Base-by-base conservation (phyloP, 2,113 vertebrate species). In the Phylloscopus whistleri region DNA sequence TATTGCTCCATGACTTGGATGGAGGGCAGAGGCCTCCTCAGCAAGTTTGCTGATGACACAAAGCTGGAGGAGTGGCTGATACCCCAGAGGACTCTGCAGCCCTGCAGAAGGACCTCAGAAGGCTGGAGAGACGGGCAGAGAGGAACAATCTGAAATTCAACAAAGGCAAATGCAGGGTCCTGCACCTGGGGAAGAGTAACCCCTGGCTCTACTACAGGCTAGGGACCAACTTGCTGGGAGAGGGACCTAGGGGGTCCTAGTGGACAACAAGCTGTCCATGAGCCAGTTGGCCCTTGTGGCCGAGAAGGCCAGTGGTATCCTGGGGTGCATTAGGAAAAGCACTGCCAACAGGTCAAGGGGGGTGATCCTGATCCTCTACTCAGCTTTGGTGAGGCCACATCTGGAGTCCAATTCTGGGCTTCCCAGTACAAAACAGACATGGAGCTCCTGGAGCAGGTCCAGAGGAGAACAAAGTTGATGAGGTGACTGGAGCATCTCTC, bases 211-310 rank as follows among this genome's bases (percentile, higher is more conserved):
- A 18, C 18, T 19, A 52, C 18, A 69, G 33, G 18, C 39, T 46
- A 37, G 22, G 28, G 22, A 52, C 4, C 0, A 1, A 37, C 21
- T 19, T 33, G 9, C 33, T 60, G 27, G 39, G 84, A 60, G 73
- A 69, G 0, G 0, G 27, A 46, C 5, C 17, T 37, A 27, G 27
- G 27, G 72, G 9, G 11, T 60, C 14, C 33, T 44, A 12, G 11
- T 3, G 14, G 22, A 56, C 28, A 59, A 26, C 37, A 60, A 44
- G 63, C 18, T 37, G 17, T 44, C 33, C 11, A 23, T 69, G 39
- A 52, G 18, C 12, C 53, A 52, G 37, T 23, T 16, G 21, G 46
- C 16, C 26, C n/a, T 14, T 13, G 63, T 23, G 15, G 33, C 37
- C 46, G 60, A 68, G 52, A 86, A 35, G 21, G 27, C 27, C 4